phyloP scores from a whole-genome alignment of 2,888 invertebrate species.

The Pycnomerus fuliginosus region DNA sequence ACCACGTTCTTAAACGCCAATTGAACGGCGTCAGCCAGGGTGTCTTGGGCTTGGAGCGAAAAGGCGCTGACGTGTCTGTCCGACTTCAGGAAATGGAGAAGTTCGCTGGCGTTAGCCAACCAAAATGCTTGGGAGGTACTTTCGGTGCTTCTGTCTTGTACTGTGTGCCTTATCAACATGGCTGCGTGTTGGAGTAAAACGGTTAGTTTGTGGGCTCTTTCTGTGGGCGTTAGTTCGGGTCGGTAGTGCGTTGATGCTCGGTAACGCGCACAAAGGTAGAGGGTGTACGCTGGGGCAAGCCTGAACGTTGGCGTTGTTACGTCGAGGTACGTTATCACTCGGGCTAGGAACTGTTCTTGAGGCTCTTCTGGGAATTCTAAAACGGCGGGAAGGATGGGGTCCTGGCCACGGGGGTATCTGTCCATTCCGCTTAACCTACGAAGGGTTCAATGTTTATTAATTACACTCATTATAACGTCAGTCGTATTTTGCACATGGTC shows the following conservation, averaged over 20 bases:
- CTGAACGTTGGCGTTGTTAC: conserved; percentile 90
- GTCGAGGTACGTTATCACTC: conserved; percentile 85
- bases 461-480: no score
- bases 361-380: conserved; percentile 93
- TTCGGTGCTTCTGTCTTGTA: conserved; percentile 79
- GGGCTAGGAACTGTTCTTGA: conserved; percentile 87
- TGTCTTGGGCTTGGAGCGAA: conserved; percentile 89
- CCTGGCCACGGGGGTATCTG: conserved; percentile 69
- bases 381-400: conserved; percentile 91
- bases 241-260: conserved; percentile 93
- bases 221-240: conserved; percentile 87
- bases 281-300: conserved; percentile 93
- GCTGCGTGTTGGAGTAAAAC: conserved; percentile 89
- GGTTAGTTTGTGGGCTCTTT: conserved; percentile 88
- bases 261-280: conserved; percentile 92
- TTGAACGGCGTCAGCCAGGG: conserved; percentile 91
- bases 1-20: conserved; percentile 82
- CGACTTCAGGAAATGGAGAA: conserved; percentile 92
- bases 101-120: conserved; percentile 97
- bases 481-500: no score
- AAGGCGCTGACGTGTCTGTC: conserved; percentile 93
- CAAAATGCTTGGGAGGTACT: conserved; percentile 88
- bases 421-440: conserved; percentile 51
- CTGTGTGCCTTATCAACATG: conserved; percentile 69
- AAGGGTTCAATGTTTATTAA: conserved; percentile 7